These are phyloP conservation scores for Tangara arthus DNA, from an alignment of 2,797 vertebrate species.

Conservation along the genomic window DNA sequence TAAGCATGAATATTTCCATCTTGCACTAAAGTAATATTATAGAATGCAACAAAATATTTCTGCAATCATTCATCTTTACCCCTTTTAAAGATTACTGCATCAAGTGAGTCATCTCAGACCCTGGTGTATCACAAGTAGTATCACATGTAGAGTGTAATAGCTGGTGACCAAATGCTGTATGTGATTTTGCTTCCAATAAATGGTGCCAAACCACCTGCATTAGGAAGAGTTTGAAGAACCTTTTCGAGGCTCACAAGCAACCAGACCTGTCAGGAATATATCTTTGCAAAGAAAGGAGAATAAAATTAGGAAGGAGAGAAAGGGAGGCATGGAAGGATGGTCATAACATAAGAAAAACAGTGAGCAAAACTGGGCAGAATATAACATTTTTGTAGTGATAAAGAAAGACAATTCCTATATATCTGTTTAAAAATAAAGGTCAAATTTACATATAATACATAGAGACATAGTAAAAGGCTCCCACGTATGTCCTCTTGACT, in stretches of 20 bases:
- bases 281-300: background rate
- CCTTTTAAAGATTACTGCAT: background rate
- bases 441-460: background rate
- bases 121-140: background rate
- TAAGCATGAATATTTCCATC: background rate
- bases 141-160: background rate
- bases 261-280: background rate
- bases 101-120: background rate
- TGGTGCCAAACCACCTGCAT: background rate
- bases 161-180: background rate
- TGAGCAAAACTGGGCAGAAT: background rate
- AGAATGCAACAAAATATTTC: background rate
- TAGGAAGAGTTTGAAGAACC: background rate
- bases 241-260: background rate
- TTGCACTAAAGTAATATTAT: background rate
- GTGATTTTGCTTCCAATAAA: background rate
- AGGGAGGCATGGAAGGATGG: background rate
- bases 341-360: background rate
- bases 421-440: conserved; percentile 24
- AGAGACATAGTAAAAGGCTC: conserved; percentile 17
- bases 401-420: conserved; percentile 11
- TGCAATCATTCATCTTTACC: background rate
- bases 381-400: background rate
- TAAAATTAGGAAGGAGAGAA: background rate
- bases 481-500: background rate